Evolutionary conservation across 2,888 invertebrate species (phyloP), one percentile per base, ranked within the genome.

Genomic region (Gari tellinella): DNA sequence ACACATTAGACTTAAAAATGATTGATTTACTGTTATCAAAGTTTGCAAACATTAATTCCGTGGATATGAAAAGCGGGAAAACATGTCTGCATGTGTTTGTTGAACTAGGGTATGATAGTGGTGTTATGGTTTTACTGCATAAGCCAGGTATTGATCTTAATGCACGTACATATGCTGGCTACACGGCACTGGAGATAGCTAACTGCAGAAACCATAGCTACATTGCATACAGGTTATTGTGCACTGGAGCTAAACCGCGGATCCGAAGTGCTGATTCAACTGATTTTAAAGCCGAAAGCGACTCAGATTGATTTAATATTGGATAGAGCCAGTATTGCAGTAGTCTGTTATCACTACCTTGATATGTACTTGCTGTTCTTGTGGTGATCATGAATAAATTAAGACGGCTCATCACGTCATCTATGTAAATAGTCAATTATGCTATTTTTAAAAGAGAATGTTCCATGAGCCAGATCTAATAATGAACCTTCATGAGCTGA

Each of bases 11-110:
- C 49, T 19, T 63, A 23, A 48, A 66, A 25, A 66, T 78, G 17
- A 41, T 78, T 14, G 46, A 57, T 48, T 45, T 51, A 1, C 53
- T 78, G 21, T n/a, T 78, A 0, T 51, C 43, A 12, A 61, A 52
- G 21, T 70, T 62, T 43, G 63, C 64, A 14, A 64, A 78, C 37
- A 31, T 78, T 14, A 78, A 74, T 37, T 41, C 56, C 12, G 52
- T 26, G n/a, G 61, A 60, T 1, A 53, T 53, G 17, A 73, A 73
- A 51, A 48, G 31, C n/a, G 78, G 78, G 12, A 64, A 68, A 57
- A 67, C 67, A 17, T 17, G 60, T 45, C 49, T 76, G 10, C 76
- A 76, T 62, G 41, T 51, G 38, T 51, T 68, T 38, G 61, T 67
- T 37, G 76, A 76, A 58, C 25, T 23, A 26, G 72, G 72, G 2